Evolutionary conservation across 2,797 vertebrate species (phyloP).

Genomic region (Sebastes vulpes): DNA sequence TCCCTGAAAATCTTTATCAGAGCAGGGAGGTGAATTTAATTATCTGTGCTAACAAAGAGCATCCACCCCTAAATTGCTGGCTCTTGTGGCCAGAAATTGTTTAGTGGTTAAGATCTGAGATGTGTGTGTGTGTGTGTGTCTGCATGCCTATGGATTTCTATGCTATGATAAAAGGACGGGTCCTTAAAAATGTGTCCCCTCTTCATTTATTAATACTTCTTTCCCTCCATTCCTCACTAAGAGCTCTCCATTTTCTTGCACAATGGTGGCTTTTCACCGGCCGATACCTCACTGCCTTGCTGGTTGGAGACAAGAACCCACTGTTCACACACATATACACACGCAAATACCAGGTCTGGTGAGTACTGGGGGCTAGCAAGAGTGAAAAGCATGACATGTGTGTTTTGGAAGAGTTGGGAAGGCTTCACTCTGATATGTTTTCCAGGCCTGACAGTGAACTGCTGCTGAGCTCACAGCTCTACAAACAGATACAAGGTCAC

Average conservation of each 20-base stretch:
- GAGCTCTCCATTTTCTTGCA: slow-evolving; percentile 28
- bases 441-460: slow-evolving; percentile 53
- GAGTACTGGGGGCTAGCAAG: background rate
- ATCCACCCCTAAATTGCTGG: slow-evolving; percentile 20
- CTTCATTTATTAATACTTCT: slow-evolving; percentile 9
- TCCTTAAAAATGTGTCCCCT: background rate
- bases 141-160: background rate
- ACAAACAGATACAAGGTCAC: slow-evolving; percentile 64
- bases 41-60: slow-evolving; percentile 52
- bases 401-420: slow-evolving; percentile 5
- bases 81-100: slow-evolving; percentile 34
- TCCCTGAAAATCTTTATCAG: slow-evolving; percentile 53
- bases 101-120: slow-evolving; percentile 30
- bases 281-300: slow-evolving; percentile 29
- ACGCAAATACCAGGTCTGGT: slow-evolving; percentile 1
- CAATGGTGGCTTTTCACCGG: slow-evolving; percentile 69
- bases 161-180: background rate
- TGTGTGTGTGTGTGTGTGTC: background rate
- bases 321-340: slow-evolving; percentile 55
- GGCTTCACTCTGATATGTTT: slow-evolving; percentile 36
- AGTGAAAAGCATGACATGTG: background rate
- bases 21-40: slow-evolving; percentile 58
- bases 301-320: slow-evolving; percentile 46
- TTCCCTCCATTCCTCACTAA: slow-evolving; percentile 23
- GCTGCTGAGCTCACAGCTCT: slow-evolving; percentile 63